Conservation (phyloP, 2,888 invertebrate genomes). For the Meteorus colon region DNA sequence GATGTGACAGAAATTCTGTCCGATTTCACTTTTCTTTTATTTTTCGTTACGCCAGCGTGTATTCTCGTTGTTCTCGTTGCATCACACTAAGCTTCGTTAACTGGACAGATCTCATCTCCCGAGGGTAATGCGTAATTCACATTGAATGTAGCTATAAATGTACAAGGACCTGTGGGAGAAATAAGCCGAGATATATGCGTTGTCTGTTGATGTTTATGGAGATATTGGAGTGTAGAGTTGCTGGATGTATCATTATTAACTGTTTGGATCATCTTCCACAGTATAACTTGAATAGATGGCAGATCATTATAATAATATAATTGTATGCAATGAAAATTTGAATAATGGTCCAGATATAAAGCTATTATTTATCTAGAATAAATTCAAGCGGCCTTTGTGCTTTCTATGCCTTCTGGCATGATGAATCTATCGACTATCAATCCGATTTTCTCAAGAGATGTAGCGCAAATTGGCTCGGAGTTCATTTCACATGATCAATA, state of each 20-base stretch:
- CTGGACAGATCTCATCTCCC: neutral
- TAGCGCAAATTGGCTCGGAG: too few relatives aligned
- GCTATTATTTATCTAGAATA: too few relatives aligned
- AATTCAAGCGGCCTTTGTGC: too few relatives aligned
- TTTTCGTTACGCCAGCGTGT: neutral
- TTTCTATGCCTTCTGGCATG: too few relatives aligned
- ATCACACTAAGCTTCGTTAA: constrained; percentile 13
- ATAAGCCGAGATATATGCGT: neutral
- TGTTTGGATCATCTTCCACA: too few relatives aligned
- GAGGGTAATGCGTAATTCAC: constrained; percentile 19
- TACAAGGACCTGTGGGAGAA: constrained; percentile 12
- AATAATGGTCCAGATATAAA: too few relatives aligned
- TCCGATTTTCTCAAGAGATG: too few relatives aligned
- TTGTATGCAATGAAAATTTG: too few relatives aligned
- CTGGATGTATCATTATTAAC: neutral
- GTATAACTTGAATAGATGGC: too few relatives aligned
- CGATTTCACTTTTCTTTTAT: neutral
- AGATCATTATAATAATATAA: too few relatives aligned
- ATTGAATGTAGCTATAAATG: constrained; percentile 26
- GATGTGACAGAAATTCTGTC: neutral
- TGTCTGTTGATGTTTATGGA: neutral
- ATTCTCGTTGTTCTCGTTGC: neutral
- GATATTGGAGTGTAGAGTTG: neutral
- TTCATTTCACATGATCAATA: too few relatives aligned
- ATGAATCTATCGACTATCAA: too few relatives aligned